Conservation (phyloP, 2,113 vertebrate genomes). For the Shinisaurus crocodilurus region DNA sequence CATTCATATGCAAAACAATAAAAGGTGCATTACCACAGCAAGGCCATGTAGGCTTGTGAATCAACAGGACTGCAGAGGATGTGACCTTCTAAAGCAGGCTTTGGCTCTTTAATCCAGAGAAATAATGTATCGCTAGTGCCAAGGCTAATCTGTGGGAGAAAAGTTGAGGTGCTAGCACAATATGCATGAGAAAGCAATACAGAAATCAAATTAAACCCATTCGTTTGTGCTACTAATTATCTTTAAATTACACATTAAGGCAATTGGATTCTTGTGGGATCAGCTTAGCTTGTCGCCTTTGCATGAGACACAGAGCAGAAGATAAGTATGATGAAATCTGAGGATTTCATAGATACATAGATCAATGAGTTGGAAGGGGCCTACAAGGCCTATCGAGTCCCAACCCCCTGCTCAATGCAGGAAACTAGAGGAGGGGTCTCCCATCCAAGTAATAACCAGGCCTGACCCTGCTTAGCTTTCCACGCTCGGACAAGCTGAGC, state of each 20-base stretch:
- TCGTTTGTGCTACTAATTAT: constrained; percentile 72
- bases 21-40: constrained; percentile 85
- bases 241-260: constrained; percentile 74
- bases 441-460: no score
- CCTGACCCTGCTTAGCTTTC: no score
- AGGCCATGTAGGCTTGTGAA: constrained; percentile 86
- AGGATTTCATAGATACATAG: no score
- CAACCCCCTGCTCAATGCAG: no score
- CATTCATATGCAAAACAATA: constrained; percentile 37
- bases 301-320: background rate
- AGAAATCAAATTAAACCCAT: constrained; percentile 76
- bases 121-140: constrained; percentile 97
- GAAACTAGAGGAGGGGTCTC: no score
- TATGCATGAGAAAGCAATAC: constrained; percentile 61
- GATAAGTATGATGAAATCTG: background rate
- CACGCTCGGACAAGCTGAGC: no score
- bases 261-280: constrained; percentile 60
- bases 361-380: no score
- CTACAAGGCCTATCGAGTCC: no score
- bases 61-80: constrained; percentile 92
- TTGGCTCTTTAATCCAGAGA: constrained; percentile 89
- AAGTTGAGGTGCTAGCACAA: constrained; percentile 63
- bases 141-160: constrained; percentile 83
- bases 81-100: constrained; percentile 89
- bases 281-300: constrained; percentile 31